Conservation (phyloP, 1,140 invertebrate species). For the Polypedilum pembai region DNA sequence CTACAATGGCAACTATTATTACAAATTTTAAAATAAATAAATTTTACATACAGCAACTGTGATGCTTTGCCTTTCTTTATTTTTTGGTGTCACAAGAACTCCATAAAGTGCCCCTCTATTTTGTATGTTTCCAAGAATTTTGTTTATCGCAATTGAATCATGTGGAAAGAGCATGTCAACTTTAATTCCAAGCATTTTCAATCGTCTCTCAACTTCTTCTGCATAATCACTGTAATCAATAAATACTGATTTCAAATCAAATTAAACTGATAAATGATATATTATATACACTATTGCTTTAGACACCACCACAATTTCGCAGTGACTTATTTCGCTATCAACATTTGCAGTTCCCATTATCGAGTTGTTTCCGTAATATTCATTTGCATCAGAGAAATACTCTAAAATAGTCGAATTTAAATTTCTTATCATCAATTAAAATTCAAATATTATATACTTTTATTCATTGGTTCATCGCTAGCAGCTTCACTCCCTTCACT, state of each 20-base stretch:
- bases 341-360: constrained; percentile 41
- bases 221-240: constrained; percentile 65
- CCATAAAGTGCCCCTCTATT: constrained; percentile 79
- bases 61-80: constrained; percentile 75
- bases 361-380: constrained; percentile 35
- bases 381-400: constrained; percentile 23
- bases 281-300: constrained; percentile 60
- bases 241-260: too few species aligned
- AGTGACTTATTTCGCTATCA: constrained; percentile 64
- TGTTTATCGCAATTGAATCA: constrained; percentile 72
- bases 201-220: constrained; percentile 74
- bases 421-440: not conserved
- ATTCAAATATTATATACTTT: constrained; percentile 22
- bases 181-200: constrained; percentile 70
- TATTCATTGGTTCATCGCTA: constrained; percentile 28
- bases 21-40: not conserved
- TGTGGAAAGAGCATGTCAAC: constrained; percentile 86
- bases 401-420: constrained; percentile 30
- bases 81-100: constrained; percentile 74
- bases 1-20: constrained; percentile 38
- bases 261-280: too few species aligned
- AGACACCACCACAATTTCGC: constrained; percentile 78
- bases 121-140: constrained; percentile 82
- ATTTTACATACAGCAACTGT: constrained; percentile 53
- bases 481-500: constrained; percentile 12